phyloP scores from a whole-genome alignment of 2,888 invertebrate species.

The Sesamia inferens region DNA sequence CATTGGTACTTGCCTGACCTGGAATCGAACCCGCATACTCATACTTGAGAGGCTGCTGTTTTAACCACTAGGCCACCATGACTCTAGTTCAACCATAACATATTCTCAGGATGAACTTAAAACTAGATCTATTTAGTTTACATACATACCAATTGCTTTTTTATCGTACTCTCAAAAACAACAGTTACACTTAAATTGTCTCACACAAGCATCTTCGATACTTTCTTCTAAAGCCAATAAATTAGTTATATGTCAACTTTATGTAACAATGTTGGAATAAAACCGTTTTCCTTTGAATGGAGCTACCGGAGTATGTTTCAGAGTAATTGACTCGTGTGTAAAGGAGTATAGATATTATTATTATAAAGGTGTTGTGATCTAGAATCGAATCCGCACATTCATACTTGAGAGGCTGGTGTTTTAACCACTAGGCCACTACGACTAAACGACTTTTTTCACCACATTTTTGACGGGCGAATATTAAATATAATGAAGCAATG shows the following conservation, averaged over 20 bases:
- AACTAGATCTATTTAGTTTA: not conserved
- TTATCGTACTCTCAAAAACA: slow-evolving; percentile 36
- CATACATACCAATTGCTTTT: not conserved
- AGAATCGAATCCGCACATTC: no score
- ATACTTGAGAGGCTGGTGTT: no score
- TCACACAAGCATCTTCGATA: slow-evolving; percentile 46
- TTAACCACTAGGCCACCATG: no score
- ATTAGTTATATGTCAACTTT: slow-evolving; percentile 82
- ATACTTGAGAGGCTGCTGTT: no score
- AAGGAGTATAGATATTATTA: slow-evolving; percentile 49
- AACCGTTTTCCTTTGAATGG: slow-evolving; percentile 75
- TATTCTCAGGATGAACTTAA: not conserved
- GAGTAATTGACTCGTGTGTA: slow-evolving; percentile 65
- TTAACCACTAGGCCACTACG: no score
- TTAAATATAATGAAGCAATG: not conserved
- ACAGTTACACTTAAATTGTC: slow-evolving; percentile 41
- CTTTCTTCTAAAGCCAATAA: slow-evolving; percentile 70
- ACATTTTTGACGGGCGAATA: no score
- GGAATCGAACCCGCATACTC: no score
- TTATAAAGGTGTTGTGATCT: slow-evolving; percentile 29
- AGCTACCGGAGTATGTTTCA: slow-evolving; percentile 66
- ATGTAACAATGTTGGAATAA: slow-evolving; percentile 84
- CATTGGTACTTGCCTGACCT: no score
- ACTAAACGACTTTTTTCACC: no score
- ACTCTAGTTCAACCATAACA: no score